Evolutionary conservation across 2,113 vertebrate genomes (phyloP).

Genomic region (Neolamprologus longior): DNA sequence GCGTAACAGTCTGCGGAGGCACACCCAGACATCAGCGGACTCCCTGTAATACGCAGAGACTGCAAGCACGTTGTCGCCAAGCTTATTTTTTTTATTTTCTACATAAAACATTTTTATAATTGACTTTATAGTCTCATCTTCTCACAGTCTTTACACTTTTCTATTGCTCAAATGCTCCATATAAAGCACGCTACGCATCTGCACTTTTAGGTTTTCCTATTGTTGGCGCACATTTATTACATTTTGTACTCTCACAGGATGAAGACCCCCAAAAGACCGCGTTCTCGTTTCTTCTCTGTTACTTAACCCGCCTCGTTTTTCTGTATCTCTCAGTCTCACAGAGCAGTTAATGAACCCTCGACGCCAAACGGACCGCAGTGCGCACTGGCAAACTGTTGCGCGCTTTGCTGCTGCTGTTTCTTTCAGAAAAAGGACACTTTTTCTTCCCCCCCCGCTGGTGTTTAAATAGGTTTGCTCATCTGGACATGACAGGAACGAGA

Average conservation of each 20-base stretch:
- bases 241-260: background rate
- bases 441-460: background rate
- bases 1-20: background rate
- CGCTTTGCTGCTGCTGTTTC: background rate
- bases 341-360: background rate
- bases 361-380: background rate
- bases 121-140: background rate
- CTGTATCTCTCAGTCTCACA: background rate
- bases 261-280: background rate
- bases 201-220: background rate
- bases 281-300: background rate
- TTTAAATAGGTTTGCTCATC: background rate
- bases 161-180: background rate
- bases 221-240: background rate
- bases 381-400: background rate
- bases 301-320: background rate
- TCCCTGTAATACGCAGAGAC: background rate
- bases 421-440: background rate
- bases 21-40: background rate
- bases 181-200: background rate
- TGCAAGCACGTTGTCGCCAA: background rate
- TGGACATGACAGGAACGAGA: background rate
- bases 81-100: background rate
- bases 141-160: background rate
- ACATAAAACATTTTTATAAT: background rate